Conservation (phyloP, 2,888 invertebrate genomes). For the Leptinotarsa haldemani region DNA sequence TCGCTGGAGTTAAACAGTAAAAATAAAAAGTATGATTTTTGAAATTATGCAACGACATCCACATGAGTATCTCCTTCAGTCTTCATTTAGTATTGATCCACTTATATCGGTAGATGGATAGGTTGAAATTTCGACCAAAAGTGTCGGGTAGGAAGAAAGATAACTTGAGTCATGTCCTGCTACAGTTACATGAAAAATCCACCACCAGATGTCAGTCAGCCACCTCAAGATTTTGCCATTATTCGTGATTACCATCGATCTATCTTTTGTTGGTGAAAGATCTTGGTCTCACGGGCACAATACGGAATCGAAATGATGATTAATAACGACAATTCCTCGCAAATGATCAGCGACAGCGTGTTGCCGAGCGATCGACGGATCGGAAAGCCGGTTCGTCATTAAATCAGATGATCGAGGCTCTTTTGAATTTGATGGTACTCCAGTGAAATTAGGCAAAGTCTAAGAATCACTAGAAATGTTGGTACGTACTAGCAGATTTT, state of each 20-base stretch:
- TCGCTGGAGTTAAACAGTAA: too few species aligned
- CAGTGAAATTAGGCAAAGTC: slow-evolving; percentile 5
- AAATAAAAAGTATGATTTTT: too few species aligned
- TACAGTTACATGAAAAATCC: neutral
- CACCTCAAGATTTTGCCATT: neutral
- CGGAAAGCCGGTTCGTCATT: slow-evolving; percentile 28
- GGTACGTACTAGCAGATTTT: too few species aligned
- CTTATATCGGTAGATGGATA: too few species aligned
- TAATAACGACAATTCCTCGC: neutral
- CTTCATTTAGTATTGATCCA: too few species aligned
- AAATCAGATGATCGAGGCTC: slow-evolving; percentile 31
- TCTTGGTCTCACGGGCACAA: slow-evolving; percentile 11
- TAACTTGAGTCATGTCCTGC: neutral
- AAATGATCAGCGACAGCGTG: slow-evolving; percentile 18
- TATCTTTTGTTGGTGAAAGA: slow-evolving; percentile 12
- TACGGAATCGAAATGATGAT: slow-evolving; percentile 19
- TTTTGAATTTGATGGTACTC: slow-evolving; percentile 15
- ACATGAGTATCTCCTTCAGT: too few species aligned
- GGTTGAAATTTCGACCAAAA: too few species aligned
- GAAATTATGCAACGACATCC: too few species aligned
- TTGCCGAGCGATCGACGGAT: slow-evolving; percentile 16
- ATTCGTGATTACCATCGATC: neutral
- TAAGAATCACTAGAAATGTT: neutral
- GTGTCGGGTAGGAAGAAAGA: neutral
- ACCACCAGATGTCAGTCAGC: neutral